These are phyloP conservation scores for Acanthopagrus latus DNA, from an alignment of 2,797 vertebrate genomes.

Conservation along the genomic window DNA sequence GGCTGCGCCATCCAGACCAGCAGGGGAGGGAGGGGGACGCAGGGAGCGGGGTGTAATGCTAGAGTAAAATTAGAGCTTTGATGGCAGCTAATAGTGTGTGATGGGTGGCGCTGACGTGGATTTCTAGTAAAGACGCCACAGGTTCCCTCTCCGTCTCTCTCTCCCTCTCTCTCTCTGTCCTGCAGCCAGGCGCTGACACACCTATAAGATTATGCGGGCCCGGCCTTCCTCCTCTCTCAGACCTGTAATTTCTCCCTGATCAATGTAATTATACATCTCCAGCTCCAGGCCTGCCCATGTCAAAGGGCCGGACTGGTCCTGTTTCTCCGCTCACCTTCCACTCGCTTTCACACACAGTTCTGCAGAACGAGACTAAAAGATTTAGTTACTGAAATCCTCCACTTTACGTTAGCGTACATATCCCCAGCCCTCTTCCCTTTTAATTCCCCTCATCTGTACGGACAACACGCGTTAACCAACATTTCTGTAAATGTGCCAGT, in stretches of 20 bases:
- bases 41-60: slow-evolving; percentile 86
- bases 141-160: slow-evolving; percentile 69
- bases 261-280: slow-evolving; percentile 86
- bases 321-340: slow-evolving; percentile 44
- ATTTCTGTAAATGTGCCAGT: too few species aligned
- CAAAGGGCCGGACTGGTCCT: slow-evolving; percentile 67
- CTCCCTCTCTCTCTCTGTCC: slow-evolving; percentile 19
- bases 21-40: slow-evolving; percentile 82
- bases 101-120: slow-evolving; percentile 87
- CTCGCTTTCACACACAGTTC: slow-evolving; percentile 9
- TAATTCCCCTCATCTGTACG: too few species aligned
- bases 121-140: slow-evolving; percentile 85
- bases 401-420: background rate
- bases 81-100: slow-evolving; percentile 90
- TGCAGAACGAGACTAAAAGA: slow-evolving; percentile 24
- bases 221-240: slow-evolving; percentile 72
- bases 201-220: slow-evolving; percentile 83
- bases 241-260: slow-evolving; percentile 87
- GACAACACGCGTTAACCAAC: too few species aligned
- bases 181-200: slow-evolving; percentile 71
- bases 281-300: slow-evolving; percentile 66
- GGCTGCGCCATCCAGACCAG: slow-evolving; percentile 87
- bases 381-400: slow-evolving; percentile 22
- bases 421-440: too few species aligned
- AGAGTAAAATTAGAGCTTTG: slow-evolving; percentile 92